Conservation (phyloP, 2,797 vertebrate genomes). For the Podarcis siculus region DNA sequence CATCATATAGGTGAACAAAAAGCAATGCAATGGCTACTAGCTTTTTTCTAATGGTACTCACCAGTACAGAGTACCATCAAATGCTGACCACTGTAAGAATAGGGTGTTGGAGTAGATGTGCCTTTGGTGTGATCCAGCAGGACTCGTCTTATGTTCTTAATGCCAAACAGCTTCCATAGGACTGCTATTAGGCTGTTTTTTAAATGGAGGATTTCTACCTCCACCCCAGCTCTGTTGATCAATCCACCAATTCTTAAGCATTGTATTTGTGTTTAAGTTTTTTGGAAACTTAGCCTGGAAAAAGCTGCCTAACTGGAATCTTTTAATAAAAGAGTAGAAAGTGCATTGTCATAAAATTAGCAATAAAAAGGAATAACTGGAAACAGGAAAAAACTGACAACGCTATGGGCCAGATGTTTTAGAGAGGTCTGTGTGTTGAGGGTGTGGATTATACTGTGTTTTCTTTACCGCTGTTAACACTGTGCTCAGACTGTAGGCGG, state of each 20-base stretch:
- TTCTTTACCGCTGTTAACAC: not conserved
- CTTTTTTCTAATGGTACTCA: too few species aligned
- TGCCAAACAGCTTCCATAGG: too few species aligned
- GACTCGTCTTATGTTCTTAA: too few species aligned
- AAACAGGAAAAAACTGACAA: not conserved
- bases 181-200: not conserved
- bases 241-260: not conserved
- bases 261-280: not conserved
- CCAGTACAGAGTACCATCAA: too few species aligned
- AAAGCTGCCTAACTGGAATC: not conserved
- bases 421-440: not conserved
- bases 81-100: too few species aligned
- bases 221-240: not conserved
- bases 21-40: not conserved
- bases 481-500: not conserved
- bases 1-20: not conserved
- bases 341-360: not conserved
- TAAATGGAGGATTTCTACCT: not conserved
- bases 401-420: not conserved
- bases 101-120: too few species aligned
- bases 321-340: conserved; percentile 17
- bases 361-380: not conserved
- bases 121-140: too few species aligned
- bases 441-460: not conserved
- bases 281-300: not conserved